Conservation (phyloP, 2,797 vertebrate species). For the Semaprochilodus insignis region DNA sequence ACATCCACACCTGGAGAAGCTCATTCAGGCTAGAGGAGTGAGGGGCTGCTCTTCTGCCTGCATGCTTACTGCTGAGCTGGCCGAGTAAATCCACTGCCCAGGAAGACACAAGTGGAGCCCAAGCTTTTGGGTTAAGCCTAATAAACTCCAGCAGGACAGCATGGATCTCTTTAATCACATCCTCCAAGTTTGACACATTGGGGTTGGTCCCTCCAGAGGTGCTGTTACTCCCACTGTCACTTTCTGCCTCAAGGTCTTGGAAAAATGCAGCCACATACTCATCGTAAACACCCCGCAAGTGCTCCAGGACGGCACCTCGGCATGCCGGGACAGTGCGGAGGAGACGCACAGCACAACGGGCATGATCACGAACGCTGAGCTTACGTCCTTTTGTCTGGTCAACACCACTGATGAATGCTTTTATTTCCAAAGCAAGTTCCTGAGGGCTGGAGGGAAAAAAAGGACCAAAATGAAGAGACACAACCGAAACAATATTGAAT, state of each 20-base stretch:
- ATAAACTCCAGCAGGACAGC: slow-evolving; percentile 87
- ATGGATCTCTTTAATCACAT: slow-evolving; percentile 86
- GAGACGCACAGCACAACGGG: slow-evolving; percentile 89
- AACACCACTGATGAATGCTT: slow-evolving; percentile 90
- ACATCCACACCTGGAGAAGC: slow-evolving; percentile 94
- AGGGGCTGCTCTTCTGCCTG: slow-evolving; percentile 85
- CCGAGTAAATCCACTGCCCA: slow-evolving; percentile 96
- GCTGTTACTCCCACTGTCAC: slow-evolving; percentile 63
- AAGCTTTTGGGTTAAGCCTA: slow-evolving; percentile 86
- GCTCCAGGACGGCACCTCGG: slow-evolving; percentile 88
- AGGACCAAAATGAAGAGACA: not conserved
- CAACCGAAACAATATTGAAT: not conserved
- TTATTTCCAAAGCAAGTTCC: slow-evolving; percentile 91
- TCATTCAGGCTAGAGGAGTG: slow-evolving; percentile 90
- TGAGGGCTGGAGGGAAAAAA: slow-evolving; percentile 77
- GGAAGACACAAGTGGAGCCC: slow-evolving; percentile 90
- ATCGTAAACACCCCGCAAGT: slow-evolving; percentile 89
- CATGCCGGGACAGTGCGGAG: slow-evolving; percentile 89
- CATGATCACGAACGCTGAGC: slow-evolving; percentile 88
- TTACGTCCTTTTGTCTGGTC: slow-evolving; percentile 88
- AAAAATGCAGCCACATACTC: slow-evolving; percentile 89
- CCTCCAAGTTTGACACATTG: slow-evolving; percentile 75
- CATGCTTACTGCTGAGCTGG: slow-evolving; percentile 93
- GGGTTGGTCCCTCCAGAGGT: slow-evolving; percentile 60
- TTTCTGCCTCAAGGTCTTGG: slow-evolving; percentile 82